These are phyloP conservation scores for Teleogryllus oceanicus DNA, from an alignment of 2,888 invertebrate genomes.

Conservation along the genomic window DNA sequence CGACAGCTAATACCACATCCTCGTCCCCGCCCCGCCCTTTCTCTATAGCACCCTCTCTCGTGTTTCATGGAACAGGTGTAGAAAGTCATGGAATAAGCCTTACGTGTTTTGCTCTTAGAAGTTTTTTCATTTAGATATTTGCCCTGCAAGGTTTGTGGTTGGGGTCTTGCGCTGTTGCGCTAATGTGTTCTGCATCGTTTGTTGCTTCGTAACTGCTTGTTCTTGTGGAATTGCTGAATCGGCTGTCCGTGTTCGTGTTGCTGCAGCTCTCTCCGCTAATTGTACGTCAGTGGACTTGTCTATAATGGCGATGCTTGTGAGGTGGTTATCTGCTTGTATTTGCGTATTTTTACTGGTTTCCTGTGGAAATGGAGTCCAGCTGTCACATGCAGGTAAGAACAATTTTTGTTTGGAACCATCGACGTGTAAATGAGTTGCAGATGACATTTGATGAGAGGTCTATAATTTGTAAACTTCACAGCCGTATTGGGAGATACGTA, in stretches of 20 bases:
- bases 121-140: background rate
- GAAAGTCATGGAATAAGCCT: background rate
- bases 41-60: background rate
- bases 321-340: constrained; percentile 28
- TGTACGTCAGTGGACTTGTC: background rate
- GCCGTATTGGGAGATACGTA: too few species aligned
- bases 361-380: constrained; percentile 21
- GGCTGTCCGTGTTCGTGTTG: background rate
- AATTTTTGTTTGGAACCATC: background rate
- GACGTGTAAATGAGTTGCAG: too few species aligned
- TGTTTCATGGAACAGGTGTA: constrained; percentile 4
- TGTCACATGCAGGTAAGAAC: constrained; percentile 27
- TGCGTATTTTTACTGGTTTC: constrained; percentile 29
- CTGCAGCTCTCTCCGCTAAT: background rate
- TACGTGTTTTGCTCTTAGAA: background rate
- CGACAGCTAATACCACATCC: too few species aligned
- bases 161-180: background rate
- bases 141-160: background rate
- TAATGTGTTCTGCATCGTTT: background rate
- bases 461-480: too few species aligned
- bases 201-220: background rate
- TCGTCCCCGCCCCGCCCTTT: background rate
- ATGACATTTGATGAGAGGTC: too few species aligned
- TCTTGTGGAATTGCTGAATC: background rate
- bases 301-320: constrained; percentile 31